Conservation (phyloP, 2,888 invertebrate species). For the Aphrophora alni region DNA sequence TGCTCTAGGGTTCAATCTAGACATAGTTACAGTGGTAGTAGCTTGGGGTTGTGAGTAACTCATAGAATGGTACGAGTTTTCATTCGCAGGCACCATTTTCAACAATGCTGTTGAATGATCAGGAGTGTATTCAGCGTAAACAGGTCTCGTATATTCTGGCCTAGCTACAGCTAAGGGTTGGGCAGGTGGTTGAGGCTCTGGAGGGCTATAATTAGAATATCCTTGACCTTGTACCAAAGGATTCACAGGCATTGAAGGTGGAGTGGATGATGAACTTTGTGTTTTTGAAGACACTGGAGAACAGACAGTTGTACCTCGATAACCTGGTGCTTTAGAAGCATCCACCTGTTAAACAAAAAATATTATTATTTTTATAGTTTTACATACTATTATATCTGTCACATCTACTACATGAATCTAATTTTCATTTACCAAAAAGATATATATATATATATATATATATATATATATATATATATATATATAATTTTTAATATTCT, state of each 20-base stretch:
- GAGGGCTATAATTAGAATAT: constrained; percentile 51
- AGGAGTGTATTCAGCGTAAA: constrained; percentile 47
- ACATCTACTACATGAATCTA: no score
- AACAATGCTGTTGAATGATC: constrained; percentile 55
- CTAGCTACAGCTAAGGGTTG: constrained; percentile 52
- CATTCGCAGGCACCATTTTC: constrained; percentile 57
- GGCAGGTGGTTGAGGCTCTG: constrained; percentile 53
- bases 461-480: no score
- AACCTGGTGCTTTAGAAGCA: constrained; percentile 90
- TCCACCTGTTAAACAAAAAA: constrained; percentile 66
- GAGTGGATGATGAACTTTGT: constrained; percentile 48
- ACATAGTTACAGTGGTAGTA: constrained; percentile 64
- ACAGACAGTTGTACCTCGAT: constrained; percentile 79
- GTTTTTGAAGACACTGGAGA: constrained; percentile 69
- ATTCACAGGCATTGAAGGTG: constrained; percentile 24
- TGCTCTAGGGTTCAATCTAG: constrained; percentile 80
- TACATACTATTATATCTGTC: no score
- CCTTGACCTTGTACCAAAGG: constrained; percentile 32
- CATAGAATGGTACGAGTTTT: constrained; percentile 51
- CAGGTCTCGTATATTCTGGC: constrained; percentile 36
- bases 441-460: no score
- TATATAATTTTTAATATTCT: no score
- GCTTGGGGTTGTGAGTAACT: constrained; percentile 55
- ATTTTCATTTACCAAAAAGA: no score
- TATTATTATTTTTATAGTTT: constrained; percentile 14